These are phyloP conservation scores for Phrynocephalus vlangalii DNA, from an alignment of 2,797 vertebrate genomes.

Conservation along the genomic window DNA sequence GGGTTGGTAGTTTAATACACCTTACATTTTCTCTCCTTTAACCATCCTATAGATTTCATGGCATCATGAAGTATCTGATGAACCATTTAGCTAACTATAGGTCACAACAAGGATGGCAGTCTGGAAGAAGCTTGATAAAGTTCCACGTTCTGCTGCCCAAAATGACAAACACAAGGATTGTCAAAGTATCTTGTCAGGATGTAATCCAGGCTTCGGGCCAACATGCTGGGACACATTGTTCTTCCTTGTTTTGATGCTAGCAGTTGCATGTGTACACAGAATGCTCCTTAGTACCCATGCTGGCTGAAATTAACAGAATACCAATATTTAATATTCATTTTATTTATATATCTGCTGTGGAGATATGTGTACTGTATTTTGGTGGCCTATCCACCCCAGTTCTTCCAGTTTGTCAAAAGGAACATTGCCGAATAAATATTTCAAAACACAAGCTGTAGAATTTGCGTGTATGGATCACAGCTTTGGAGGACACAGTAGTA, in stretches of 20 bases:
- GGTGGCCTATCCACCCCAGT: too few species aligned
- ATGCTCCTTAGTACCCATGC: too few species aligned
- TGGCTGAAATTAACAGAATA: too few species aligned
- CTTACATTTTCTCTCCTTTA: neutral
- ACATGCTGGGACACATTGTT: neutral
- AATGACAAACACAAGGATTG: neutral
- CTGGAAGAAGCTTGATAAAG: neutral
- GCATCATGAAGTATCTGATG: neutral
- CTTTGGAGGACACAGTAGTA: conserved; percentile 34
- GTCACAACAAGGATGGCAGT: neutral
- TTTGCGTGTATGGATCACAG: conserved; percentile 19
- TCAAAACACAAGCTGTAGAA: conserved; percentile 3
- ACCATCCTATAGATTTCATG: neutral
- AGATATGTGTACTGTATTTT: too few species aligned
- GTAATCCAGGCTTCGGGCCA: neutral
- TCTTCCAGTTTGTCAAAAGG: conserved; percentile 34
- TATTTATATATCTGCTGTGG: too few species aligned
- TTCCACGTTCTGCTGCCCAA: neutral
- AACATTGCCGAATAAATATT: conserved; percentile 28
- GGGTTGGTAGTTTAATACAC: neutral
- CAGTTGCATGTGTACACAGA: neutral
- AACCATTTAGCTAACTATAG: neutral
- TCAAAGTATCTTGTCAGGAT: neutral
- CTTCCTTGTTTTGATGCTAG: neutral
- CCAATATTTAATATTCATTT: too few species aligned